These are phyloP conservation scores for Cataglyphis cursor DNA, from an alignment of 2,888 invertebrate genomes.

Conservation along the genomic window DNA sequence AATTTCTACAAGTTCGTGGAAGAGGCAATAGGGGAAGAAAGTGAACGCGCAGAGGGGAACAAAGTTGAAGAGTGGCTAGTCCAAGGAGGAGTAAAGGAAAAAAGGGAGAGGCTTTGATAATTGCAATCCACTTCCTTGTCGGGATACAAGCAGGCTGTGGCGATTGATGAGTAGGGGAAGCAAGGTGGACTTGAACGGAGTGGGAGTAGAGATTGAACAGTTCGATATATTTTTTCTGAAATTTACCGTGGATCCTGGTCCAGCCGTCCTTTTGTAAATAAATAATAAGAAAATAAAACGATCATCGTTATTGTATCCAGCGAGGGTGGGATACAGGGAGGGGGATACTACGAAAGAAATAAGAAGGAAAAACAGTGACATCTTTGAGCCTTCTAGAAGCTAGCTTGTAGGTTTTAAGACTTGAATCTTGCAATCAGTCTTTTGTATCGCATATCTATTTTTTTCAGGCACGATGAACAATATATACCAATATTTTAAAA, in stretches of 20 bases:
- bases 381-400: background rate
- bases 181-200: conserved; percentile 67
- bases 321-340: background rate
- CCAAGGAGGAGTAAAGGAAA: conserved; percentile 57
- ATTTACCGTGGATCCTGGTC: conserved; percentile 67
- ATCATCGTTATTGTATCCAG: conserved; percentile 64
- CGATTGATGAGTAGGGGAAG: conserved; percentile 77
- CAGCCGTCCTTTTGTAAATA: conserved; percentile 67
- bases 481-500: background rate
- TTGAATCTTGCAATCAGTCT: background rate
- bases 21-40: conserved; percentile 69
- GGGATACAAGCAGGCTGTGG: conserved; percentile 78
- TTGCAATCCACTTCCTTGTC: conserved; percentile 84
- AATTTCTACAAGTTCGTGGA: conserved; percentile 83
- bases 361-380: background rate
- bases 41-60: conserved; percentile 47
- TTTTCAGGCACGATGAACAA: background rate
- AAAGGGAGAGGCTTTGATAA: conserved; percentile 83
- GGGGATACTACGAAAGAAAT: background rate
- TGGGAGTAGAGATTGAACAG: conserved; percentile 67
- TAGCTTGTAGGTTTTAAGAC: background rate
- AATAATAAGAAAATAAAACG: conserved; percentile 69
- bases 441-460: background rate
- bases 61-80: conserved; percentile 38
- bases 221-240: conserved; percentile 77